phyloP scores from a whole-genome alignment of 2,113 vertebrate species.

The Progne subis region DNA sequence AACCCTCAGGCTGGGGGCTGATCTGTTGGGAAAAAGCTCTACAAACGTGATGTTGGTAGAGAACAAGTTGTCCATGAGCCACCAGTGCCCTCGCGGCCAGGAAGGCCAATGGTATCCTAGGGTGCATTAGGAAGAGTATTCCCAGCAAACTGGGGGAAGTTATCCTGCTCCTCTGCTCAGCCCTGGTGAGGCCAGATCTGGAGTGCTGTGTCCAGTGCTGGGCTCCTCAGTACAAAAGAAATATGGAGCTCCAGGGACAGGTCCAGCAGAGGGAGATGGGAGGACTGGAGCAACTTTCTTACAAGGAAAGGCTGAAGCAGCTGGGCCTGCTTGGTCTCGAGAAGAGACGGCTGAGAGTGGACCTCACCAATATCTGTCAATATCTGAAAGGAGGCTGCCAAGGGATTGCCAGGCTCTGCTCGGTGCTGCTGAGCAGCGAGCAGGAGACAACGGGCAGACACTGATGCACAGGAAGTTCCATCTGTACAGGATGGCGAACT shows the following conservation, averaged over 20 bases:
- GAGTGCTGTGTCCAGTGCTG: no score
- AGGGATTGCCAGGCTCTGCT: neutral
- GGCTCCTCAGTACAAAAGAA: neutral
- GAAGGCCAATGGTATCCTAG: neutral
- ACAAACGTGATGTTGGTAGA: neutral
- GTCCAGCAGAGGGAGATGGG: neutral
- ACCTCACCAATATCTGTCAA: neutral
- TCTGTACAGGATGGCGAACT: neutral
- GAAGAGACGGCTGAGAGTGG: neutral
- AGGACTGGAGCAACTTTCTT: neutral
- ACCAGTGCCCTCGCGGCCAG: neutral
- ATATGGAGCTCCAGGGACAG: accelerated
- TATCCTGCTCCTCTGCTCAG: neutral
- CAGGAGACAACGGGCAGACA: neutral
- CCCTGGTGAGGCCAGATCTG: no score
- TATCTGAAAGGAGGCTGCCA: neutral
- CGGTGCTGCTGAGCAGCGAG: neutral
- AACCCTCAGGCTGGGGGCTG: neutral
- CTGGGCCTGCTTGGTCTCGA: neutral
- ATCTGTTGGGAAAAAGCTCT: neutral
- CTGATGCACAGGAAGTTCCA: neutral
- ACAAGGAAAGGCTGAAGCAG: neutral
- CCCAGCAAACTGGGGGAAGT: accelerated
- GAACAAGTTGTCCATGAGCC: neutral
- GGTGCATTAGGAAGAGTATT: neutral